Evolutionary conservation across 2,113 vertebrate genomes (phyloP), one percentile per base, ranked within the genome.

Genomic region (Mastomys coucha): DNA sequence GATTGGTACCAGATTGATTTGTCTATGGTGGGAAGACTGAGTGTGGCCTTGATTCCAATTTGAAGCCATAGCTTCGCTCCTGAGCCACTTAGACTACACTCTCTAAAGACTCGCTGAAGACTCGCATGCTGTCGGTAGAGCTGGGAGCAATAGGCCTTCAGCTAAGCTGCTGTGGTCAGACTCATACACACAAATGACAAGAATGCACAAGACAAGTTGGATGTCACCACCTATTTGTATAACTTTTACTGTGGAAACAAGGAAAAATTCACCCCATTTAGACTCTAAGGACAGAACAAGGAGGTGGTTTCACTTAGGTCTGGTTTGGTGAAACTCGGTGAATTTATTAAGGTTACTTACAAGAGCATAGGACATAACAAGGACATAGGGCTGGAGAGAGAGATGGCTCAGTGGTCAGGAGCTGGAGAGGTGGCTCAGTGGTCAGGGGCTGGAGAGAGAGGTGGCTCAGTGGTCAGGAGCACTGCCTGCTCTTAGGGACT

Each of bases 21-120:
- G 51, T 73, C 5, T 0, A 11, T 9, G 13, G 4, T 69, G 53
- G 82, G 10, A 88, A 51, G 31, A 67, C 22, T n/a, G 26, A 9
- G 12, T 82, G 33, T 31, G 72, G 9, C 42, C 12, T 12, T 3
- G 9, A 88, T 2, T 19, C 56, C 87, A 88, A 75, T 45, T 26
- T 65, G 78, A 96, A 91, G 89, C 56, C 67, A 75, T 86, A 85
- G 60, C 33, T 45, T 73, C 78, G 22, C 33, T 76, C n/a, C 31
- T 26, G 7, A 93, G 42, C 63, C 45, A 53, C 11, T 39, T 75
- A 87, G 60, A 72, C 14, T 22, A 1, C 51, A 19, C 26, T 93
- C 3, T 51, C 2, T 70, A 58, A 72, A 89, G 53, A 82, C 31
- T 76, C 45, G 45, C 45, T 45, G 45, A 45, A 45, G 42, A 26